These are phyloP conservation scores for Urosaurus nigricauda DNA, from an alignment of 2,797 vertebrate genomes.

Conservation along the genomic window DNA sequence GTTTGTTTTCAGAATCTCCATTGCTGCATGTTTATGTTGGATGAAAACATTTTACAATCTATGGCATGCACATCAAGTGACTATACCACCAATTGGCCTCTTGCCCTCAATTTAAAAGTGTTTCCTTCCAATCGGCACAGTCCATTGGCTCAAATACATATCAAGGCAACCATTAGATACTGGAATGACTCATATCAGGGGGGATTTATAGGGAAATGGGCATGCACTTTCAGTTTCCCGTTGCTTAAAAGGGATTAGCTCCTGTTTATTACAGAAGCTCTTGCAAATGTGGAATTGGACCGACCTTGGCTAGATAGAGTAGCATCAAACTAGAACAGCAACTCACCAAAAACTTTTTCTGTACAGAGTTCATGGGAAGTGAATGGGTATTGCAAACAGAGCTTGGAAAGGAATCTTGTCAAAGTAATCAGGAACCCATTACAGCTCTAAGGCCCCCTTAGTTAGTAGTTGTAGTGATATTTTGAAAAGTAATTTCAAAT, in stretches of 20 bases:
- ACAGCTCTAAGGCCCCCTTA: too few species aligned
- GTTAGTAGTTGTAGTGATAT: too few species aligned
- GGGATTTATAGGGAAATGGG: neutral
- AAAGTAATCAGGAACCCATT: neutral
- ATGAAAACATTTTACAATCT: constrained; percentile 51
- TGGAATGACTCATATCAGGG: neutral
- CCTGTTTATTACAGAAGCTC: neutral
- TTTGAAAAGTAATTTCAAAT: too few species aligned
- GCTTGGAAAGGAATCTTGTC: neutral
- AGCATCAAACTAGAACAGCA: neutral
- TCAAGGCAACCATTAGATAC: constrained; percentile 21
- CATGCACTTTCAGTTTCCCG: neutral
- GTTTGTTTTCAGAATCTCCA: constrained; percentile 57
- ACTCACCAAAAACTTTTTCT: neutral
- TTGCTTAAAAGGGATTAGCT: neutral
- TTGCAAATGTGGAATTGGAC: neutral
- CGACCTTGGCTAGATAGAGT: neutral
- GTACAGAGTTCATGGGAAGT: neutral
- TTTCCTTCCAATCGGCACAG: constrained; percentile 45
- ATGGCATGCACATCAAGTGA: neutral
- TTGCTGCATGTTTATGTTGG: constrained; percentile 39
- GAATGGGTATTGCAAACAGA: neutral
- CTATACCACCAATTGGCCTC: constrained; percentile 54
- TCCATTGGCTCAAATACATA: neutral
- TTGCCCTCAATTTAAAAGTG: constrained; percentile 64